These are phyloP conservation scores for Gortyna flavago DNA, from an alignment of 2,888 invertebrate genomes.

Conservation along the genomic window DNA sequence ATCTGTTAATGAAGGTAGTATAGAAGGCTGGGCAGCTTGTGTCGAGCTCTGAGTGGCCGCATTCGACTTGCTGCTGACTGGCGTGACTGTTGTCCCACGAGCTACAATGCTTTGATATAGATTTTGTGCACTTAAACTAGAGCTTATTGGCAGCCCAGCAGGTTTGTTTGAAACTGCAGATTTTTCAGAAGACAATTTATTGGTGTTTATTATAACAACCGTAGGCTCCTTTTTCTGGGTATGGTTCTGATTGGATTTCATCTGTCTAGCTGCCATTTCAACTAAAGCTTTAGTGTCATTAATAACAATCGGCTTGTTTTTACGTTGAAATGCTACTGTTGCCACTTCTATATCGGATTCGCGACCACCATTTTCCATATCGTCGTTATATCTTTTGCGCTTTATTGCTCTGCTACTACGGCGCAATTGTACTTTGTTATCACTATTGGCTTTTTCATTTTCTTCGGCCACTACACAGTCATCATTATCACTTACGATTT, in stretches of 20 bases:
- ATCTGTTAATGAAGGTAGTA: constrained; percentile 95
- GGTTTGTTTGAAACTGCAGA: constrained; percentile 86
- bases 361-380: constrained; percentile 88
- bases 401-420: constrained; percentile 85
- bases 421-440: constrained; percentile 73
- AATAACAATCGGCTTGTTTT: constrained; percentile 89
- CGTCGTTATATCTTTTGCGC: constrained; percentile 90
- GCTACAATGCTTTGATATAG: constrained; percentile 90
- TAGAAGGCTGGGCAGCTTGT: constrained; percentile 83
- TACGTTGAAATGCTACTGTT: constrained; percentile 89
- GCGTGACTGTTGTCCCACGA: constrained; percentile 84
- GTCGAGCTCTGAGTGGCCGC: constrained; percentile 73
- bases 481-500: constrained; percentile 87
- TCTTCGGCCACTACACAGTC: constrained; percentile 80
- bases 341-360: constrained; percentile 92
- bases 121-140: constrained; percentile 89
- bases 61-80: constrained; percentile 76
- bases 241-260: constrained; percentile 69
- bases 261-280: constrained; percentile 91
- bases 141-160: constrained; percentile 60
- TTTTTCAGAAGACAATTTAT: constrained; percentile 91
- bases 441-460: constrained; percentile 72
- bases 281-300: constrained; percentile 93
- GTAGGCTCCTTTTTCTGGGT: constrained; percentile 92
- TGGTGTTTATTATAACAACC: constrained; percentile 94